Evolutionary conservation across 2,797 vertebrate species (phyloP).

Genomic region (Sarcoramphus papa): DNA sequence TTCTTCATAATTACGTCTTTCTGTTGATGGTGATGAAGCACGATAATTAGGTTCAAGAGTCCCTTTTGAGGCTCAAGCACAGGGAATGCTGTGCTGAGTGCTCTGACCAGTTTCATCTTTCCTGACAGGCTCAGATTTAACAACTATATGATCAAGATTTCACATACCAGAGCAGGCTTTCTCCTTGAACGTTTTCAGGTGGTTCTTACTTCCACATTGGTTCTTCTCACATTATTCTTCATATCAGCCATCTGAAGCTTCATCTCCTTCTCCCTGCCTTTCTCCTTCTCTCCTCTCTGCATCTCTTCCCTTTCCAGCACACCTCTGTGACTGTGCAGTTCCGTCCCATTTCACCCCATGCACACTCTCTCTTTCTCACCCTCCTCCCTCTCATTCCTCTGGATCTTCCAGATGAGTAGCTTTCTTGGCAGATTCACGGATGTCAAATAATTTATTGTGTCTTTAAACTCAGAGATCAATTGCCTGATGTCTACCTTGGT

Average conservation of each 20-base stretch:
- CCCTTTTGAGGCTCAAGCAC: background rate
- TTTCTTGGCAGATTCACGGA: background rate
- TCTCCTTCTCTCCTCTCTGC: background rate
- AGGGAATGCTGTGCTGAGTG: background rate
- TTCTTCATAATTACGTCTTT: background rate
- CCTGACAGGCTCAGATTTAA: background rate
- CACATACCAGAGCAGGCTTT: background rate
- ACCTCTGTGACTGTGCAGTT: background rate
- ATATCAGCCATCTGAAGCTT: background rate
- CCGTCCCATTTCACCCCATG: background rate
- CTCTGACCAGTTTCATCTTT: background rate
- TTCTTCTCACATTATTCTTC: background rate
- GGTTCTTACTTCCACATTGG: background rate
- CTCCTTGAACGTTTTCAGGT: background rate
- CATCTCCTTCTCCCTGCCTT: background rate
- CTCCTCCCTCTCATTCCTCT: background rate
- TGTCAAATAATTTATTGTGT: background rate
- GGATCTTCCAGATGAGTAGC: background rate
- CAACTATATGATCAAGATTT: background rate
- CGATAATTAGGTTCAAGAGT: background rate
- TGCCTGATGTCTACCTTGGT: background rate
- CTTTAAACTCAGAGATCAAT: background rate
- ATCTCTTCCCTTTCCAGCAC: background rate
- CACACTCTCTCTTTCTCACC: background rate
- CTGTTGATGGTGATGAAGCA: background rate